phyloP scores from a whole-genome alignment of 2,888 invertebrate genomes.

The Zhuqinia jingwanae region DNA sequence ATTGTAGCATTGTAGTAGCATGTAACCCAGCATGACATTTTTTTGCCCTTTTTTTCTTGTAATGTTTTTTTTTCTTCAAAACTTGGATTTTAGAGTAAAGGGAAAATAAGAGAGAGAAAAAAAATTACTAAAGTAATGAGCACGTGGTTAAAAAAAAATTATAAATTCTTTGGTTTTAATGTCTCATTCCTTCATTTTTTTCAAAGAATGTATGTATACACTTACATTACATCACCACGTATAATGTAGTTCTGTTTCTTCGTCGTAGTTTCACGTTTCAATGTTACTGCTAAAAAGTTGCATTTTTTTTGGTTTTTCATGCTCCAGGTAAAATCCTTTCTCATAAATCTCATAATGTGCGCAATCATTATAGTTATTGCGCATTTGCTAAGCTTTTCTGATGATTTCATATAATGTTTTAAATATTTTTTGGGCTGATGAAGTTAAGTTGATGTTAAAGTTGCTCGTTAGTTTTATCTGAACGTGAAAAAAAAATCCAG shows the following conservation, averaged over 20 bases:
- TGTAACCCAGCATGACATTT: too few species aligned
- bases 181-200: neutral
- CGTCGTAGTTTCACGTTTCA: neutral
- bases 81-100: too few species aligned
- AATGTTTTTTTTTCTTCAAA: too few species aligned
- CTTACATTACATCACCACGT: too few species aligned
- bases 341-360: conserved; percentile 33
- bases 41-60: too few species aligned
- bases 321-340: conserved; percentile 10
- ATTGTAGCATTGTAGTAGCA: too few species aligned
- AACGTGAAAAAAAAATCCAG: neutral
- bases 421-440: too few species aligned
- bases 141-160: neutral
- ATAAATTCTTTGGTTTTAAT: neutral
- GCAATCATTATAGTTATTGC: conserved; percentile 11
- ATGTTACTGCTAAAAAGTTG: neutral
- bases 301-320: conserved; percentile 25
- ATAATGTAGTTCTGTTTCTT: too few species aligned
- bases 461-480: conserved; percentile 34
- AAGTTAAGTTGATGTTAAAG: too few species aligned
- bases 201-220: too few species aligned
- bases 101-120: neutral
- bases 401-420: conserved; percentile 7
- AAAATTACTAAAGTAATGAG: neutral
- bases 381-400: neutral